Evolutionary conservation across 2,113 vertebrate species (phyloP), one percentile per base, ranked within the genome.

Genomic region (Hymenochirus boettgeri): DNA sequence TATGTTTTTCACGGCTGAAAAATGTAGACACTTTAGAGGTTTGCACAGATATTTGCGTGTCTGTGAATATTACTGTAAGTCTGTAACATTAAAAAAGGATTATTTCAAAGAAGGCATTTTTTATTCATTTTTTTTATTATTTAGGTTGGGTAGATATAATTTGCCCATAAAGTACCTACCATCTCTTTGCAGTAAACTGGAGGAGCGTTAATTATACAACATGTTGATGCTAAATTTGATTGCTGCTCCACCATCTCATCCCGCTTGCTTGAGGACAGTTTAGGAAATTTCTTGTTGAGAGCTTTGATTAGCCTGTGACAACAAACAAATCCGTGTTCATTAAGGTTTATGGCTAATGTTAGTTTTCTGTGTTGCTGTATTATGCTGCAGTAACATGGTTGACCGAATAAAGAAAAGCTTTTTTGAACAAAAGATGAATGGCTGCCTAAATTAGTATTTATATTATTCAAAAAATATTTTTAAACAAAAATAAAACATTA

Each of bases 141-240:
- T n/a, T n/a, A n/a, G n/a, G n/a, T n/a, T n/a, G n/a, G n/a, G n/a
- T n/a, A n/a, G 29, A 31, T 42, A 1, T 42, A n/a, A 42, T 15
- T n/a, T n/a, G 13, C 1, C 13, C 39, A 42, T 17, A 8, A 2
- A 2, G 7, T 25, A 2, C 57, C 66, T 72, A 80, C 78, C 72
- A 78, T 57, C 18, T 61, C 6, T 5, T 61, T 8, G 1, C 80
- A 79, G 47, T 76, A 75, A 12, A 61, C 22, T 0, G 76, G 76
- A 10, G 80, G 78, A 0, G 74, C 69, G 45, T 73, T 80, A n/a
- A n/a, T 23, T 33, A 64, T 6, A 19, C 75, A 73, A 61, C 75
- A 74, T 0, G 6, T 59, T n/a, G 73, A 75, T 12, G 74, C 58
- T 0, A 79, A 64, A 2, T 35, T 24, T 1, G n/a, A 55, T 15